Conservation (phyloP, 2,888 invertebrate species). For the Conistra vaccinii region DNA sequence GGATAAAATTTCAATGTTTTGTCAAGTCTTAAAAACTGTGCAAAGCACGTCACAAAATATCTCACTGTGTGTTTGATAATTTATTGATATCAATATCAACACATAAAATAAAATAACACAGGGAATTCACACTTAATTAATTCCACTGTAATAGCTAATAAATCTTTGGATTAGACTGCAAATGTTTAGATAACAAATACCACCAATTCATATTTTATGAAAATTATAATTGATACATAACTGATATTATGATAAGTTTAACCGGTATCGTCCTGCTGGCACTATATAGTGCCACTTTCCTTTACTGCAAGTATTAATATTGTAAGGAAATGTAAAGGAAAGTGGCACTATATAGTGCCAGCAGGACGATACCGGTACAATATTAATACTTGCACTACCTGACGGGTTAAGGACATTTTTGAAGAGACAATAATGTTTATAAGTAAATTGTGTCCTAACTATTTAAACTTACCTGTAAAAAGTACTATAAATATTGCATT, state of each 20-base stretch:
- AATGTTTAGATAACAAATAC: conserved; percentile 19
- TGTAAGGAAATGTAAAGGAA: no score
- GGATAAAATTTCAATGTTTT: no score
- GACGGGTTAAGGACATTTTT: not conserved
- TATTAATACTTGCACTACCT: no score
- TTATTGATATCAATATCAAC: not conserved
- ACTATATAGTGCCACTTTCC: no score
- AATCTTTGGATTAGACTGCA: conserved; percentile 18
- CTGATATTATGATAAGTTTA: not conserved
- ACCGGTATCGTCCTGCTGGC: no score
- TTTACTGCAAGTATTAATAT: no score
- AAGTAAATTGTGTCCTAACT: not conserved
- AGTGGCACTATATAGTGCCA: no score
- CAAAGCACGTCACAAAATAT: no score
- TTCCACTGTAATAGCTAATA: conserved; percentile 7
- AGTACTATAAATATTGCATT: conserved; percentile 95
- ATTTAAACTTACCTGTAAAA: conserved; percentile 92
- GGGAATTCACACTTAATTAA: not conserved
- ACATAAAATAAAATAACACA: not conserved
- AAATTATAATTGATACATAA: conserved; percentile 1
- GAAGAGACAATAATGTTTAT: not conserved
- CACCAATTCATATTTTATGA: not conserved
- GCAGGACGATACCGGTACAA: no score
- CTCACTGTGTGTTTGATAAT: not conserved
- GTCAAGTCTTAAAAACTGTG: no score